Evolutionary conservation across 2,888 invertebrate species (phyloP), one percentile per base, ranked within the genome.

Genomic region (Cataglyphis livida): DNA sequence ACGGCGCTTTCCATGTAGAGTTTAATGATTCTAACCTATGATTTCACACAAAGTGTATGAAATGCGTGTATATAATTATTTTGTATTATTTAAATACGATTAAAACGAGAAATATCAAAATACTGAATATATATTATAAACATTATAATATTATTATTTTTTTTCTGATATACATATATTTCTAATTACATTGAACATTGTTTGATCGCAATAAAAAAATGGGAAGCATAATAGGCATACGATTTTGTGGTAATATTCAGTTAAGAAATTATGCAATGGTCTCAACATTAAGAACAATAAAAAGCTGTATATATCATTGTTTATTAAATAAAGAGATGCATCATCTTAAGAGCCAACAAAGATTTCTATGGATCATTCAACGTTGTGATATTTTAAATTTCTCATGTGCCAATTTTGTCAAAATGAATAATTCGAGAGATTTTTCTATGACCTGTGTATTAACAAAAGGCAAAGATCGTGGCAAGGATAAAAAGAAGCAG

Each of bases 401-500:
- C 10, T 74, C 12, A 38, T 32, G n/a, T 51, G 25, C 3, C 12
- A 65, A 57, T 38, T 28, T 15, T 21, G 3, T 48, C 32, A 51
- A 41, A 28, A 32, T 38, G 18, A 32, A 5, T 6, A 62, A 51
- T 44, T 15, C 2, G 9, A 66, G 74, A 74, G 1, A 70, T 3
- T 87, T 87, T 62, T 88, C 85, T 61, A 86, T 81, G 0, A 71
- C 87, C 2, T 41, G 21, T 38, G 18, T 28, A 21, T 76, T 86
- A 18, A 64, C 62, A 5, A 94, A 93, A 86, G 74, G 74, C 18
- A 93, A 92, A 88, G 90, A 91, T 38, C 88, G 90, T 88, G 93
- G 91, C 3, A 95, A 95, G 84, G 88, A 89, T 59, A 93, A 93
- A 61, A 91, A 91, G 25, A 88, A 90, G 73, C 12, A n/a, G 1